A percentile compares a stretch with the other conserved stretches of the same genome.
Conservation (phyloP, 2,888 invertebrate species). For the Hemicrepidius hirtus region DNA sequence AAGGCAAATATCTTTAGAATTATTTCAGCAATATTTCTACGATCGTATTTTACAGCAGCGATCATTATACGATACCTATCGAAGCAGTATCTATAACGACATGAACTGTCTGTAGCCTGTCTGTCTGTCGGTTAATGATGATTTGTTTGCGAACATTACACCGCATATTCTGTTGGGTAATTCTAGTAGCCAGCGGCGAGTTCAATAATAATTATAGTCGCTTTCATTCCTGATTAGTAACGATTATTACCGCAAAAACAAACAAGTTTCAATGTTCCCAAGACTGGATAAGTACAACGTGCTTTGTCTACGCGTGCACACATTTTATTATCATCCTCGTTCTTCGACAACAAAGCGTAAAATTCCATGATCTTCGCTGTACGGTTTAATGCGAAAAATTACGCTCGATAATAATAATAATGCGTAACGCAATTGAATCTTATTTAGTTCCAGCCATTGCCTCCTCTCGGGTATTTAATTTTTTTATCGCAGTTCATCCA, state of each 20-base stretch:
- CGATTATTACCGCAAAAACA: slow-evolving; percentile 37
- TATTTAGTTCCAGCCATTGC: slow-evolving; percentile 2
- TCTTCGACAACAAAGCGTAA: slow-evolving; percentile 19
- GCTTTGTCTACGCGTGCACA: slow-evolving; percentile 28
- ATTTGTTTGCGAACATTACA: slow-evolving; percentile 3
- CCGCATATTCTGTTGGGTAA: slow-evolving; percentile 9
- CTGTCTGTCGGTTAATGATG: slow-evolving; percentile 3
- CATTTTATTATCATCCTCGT: slow-evolving; percentile 16
- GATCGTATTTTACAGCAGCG: too few relatives aligned
- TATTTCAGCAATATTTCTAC: too few relatives aligned
- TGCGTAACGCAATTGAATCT: slow-evolving; percentile 13
- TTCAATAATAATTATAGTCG: slow-evolving; percentile 45
- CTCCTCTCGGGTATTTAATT: slow-evolving; percentile 10
- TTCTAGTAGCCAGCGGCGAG: slow-evolving; percentile 37
- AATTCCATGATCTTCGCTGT: slow-evolving; percentile 13
- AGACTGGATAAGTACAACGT: slow-evolving; percentile 15
- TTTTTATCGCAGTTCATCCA: neutral
- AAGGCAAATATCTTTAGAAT: too few relatives aligned
- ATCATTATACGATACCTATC: too few relatives aligned
- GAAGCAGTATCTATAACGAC: neutral
- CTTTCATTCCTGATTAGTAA: slow-evolving; percentile 44
- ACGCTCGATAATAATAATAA: slow-evolving; percentile 10
- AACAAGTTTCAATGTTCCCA: slow-evolving; percentile 28
- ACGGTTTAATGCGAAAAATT: slow-evolving; percentile 28
- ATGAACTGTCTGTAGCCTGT: slow-evolving; percentile 6